Evolutionary conservation across 2,113 vertebrate genomes (phyloP), one percentile per base, ranked within the genome.

Genomic region (Aramus guarauna): DNA sequence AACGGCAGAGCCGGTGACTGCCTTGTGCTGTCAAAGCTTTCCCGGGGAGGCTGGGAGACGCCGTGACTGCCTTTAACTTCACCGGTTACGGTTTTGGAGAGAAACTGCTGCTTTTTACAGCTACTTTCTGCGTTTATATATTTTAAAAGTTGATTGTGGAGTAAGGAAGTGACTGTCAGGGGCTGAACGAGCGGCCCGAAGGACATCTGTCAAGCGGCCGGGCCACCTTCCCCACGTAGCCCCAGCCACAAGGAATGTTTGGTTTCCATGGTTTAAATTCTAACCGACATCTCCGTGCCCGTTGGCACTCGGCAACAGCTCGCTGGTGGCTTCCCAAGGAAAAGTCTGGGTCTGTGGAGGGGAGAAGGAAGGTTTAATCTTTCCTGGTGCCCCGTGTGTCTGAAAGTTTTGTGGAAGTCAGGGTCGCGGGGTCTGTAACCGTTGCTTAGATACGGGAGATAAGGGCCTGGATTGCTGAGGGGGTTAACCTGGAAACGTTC

Each of bases 81-180:
- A 4, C 15, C 37, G 10, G 37, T 24, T 18, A 4, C 5, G 11
- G 20, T 11, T 32, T 23, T 16, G 23, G 34, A 32, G 18, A 27
- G 62, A 41, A 36, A 16, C 39, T 2, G 26, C 29, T 53, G 24
- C n/a, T 30, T 15, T 26, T 11, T 14, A 2, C 12, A 5, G 53
- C 9, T 19, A 2, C 19, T 59, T 41, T 37, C 8, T 6, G 30
- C 5, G 23, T 7, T 62, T 56, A 1, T 5, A 1, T 12, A 4
- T 58, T n/a, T 18, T 11, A 7, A 15, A 67, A 74, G 76, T 55
- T 32, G 36, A 2, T 8, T 3, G 63, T 4, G 22, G 9, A 8
- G 11, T 24, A 2, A 53, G 20, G 34, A 39, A 39, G n/a, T 2
- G 72, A n/a, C 24, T 55, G 72, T 41, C 48, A 29, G n/a, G 80